These are phyloP conservation scores for Thaumatotibia leucotreta DNA, from an alignment of 1,140 invertebrate species.

Conservation along the genomic window DNA sequence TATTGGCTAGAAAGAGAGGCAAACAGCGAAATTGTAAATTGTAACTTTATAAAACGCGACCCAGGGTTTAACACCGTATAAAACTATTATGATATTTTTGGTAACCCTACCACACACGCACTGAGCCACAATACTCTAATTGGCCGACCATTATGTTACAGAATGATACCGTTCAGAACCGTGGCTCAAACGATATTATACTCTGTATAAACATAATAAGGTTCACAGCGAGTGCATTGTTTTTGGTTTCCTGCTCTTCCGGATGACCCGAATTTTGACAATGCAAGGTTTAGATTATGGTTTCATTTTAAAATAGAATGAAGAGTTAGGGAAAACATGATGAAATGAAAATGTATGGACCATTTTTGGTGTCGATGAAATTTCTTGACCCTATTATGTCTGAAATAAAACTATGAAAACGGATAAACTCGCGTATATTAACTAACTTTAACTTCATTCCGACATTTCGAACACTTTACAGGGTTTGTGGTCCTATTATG, in stretches of 20 bases:
- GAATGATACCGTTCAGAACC: background rate
- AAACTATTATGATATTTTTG: background rate
- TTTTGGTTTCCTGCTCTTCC: background rate
- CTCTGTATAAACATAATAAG: background rate
- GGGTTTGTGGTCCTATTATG: too few species aligned
- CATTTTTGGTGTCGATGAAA: too few species aligned
- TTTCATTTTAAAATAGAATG: background rate
- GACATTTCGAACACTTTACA: too few species aligned
- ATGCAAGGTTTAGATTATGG: background rate
- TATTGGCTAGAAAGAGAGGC: too few species aligned
- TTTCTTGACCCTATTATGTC: too few species aligned
- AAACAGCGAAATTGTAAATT: background rate
- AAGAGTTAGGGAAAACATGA: background rate
- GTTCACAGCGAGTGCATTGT: background rate
- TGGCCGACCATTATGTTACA: constrained; percentile 1
- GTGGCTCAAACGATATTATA: background rate
- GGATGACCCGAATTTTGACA: constrained; percentile 7
- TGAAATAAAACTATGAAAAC: too few species aligned
- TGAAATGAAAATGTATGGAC: background rate
- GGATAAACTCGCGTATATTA: too few species aligned
- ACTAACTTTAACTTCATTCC: too few species aligned
- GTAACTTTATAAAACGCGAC: background rate
- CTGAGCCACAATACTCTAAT: constrained; percentile 13
- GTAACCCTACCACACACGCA: constrained; percentile 17
- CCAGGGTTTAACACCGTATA: background rate